A percentile compares a stretch with the other conserved stretches of the same genome.
phyloP scores from a whole-genome alignment of 1,140 invertebrate genomes.

The Liolophura sinensis region DNA sequence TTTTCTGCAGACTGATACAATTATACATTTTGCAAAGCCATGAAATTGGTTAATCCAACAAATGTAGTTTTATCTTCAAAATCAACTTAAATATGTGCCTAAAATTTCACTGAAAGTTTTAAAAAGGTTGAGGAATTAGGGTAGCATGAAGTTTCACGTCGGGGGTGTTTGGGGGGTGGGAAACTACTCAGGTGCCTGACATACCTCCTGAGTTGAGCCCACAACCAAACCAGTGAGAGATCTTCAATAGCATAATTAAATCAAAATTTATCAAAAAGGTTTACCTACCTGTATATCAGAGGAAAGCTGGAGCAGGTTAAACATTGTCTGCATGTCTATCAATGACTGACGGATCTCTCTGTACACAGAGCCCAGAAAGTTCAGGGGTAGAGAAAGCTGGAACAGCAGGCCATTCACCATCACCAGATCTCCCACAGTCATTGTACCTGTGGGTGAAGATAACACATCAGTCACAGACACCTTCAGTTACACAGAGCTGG shows the following conservation, averaged over 20 bases:
- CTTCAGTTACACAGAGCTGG: conserved; percentile 64
- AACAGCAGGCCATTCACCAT: conserved; percentile 99
- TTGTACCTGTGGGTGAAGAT: conserved; percentile 70
- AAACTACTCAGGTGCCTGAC: not conserved
- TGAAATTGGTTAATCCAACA: too few relatives aligned
- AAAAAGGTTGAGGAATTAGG: too few relatives aligned
- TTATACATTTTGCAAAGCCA: too few relatives aligned
- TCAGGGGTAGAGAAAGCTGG: conserved; percentile 95
- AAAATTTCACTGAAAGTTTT: too few relatives aligned
- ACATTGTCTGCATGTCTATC: conserved; percentile 99
- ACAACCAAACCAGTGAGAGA: not conserved
- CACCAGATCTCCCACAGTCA: conserved; percentile 98
- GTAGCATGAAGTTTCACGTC: too few relatives aligned
- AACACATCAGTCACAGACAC: too few relatives aligned
- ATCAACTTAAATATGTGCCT: too few relatives aligned
- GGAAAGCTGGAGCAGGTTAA: conserved; percentile 85
- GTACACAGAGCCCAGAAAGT: conserved; percentile 97
- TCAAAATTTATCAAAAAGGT: not conserved
- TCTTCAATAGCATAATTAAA: too few relatives aligned
- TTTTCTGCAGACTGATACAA: too few relatives aligned
- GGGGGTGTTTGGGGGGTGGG: too few relatives aligned
- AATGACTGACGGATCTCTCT: conserved; percentile 95
- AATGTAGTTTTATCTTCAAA: too few relatives aligned
- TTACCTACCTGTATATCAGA: conserved; percentile 72
- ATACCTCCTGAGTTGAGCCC: not conserved